Base-by-base conservation (phyloP, 2,113 vertebrate species). In the Pollimyrus isidori region DNA sequence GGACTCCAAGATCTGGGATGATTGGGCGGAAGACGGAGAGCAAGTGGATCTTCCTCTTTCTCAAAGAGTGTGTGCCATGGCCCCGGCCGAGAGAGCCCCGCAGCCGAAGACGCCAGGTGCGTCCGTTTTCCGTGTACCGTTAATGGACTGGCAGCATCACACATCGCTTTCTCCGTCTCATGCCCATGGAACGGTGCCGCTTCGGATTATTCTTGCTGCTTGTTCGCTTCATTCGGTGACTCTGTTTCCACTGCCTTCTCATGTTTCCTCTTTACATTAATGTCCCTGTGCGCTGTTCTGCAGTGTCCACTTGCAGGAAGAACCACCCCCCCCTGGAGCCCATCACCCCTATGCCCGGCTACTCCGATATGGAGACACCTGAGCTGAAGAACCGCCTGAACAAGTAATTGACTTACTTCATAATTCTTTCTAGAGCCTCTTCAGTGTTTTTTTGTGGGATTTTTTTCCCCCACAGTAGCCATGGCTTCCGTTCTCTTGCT, bases 311-410 rank as follows among this genome's bases (percentile, higher is more conserved):
- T 21, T 91, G 19, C 69, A 94, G 90, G 89, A 96, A 91, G 19
- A 89, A 90, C 45, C 89, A 73, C 2, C 73, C 88, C 53, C 92
- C 95, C 0, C 80, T 94, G 93, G 96, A 95, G 86, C 96, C 98
- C 46, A 91, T 97, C 92, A 98, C 98, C 2, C 98, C 98, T 0
- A 95, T 97, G 96, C 97, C 98, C 26, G 90, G 94, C 88, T 99
- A 96, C 92, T 99, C 98, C 1, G 95, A 97, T 89, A 97, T 99
- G 98, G 98, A 98, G 94, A 99, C 98, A 0, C 98, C 98, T 0
- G 94, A 97, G 35, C 96, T 99, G 84, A 99, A 98, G 95, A 97
- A 96, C 92, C 97, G 96, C 90, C 93, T 99, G 91, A 95, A 94
- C 91, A 97, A 96, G 98, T 99, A 7, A 92, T 96, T 35, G 13